These are phyloP conservation scores for Oceanodroma leucorhoa DNA, from an alignment of 2,797 vertebrate genomes.

Conservation along the genomic window DNA sequence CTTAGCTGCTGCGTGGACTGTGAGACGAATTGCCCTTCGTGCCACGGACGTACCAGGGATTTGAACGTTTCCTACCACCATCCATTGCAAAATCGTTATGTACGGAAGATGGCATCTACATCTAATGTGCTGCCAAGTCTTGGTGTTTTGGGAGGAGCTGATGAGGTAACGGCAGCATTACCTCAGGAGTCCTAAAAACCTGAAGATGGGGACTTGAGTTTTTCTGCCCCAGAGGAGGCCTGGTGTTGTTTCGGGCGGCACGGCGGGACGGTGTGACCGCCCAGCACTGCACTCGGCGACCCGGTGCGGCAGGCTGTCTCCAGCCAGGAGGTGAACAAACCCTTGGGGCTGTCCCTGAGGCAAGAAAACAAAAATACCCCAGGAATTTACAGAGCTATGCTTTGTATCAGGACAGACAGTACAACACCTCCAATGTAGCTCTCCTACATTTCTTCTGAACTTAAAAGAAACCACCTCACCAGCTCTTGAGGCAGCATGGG, in stretches of 20 bases:
- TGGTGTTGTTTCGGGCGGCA: rapidly evolving
- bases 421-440: background rate
- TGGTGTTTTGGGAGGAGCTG: background rate
- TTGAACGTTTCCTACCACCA: background rate
- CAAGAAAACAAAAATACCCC: background rate
- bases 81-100: rapidly evolving
- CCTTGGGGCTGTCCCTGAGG: background rate
- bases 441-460: background rate
- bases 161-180: background rate
- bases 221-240: background rate
- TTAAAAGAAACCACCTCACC: background rate
- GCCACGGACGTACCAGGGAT: rapidly evolving
- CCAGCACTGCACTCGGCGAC: rapidly evolving
- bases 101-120: background rate
- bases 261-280: rapidly evolving
- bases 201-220: background rate
- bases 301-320: rapidly evolving
- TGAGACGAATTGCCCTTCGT: rapidly evolving
- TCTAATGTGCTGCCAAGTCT: background rate
- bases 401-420: background rate
- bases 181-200: background rate
- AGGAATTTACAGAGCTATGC: background rate
- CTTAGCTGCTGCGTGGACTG: background rate
- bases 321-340: background rate
- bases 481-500: background rate